Evolutionary conservation across 2,888 invertebrate species (phyloP).

Genomic region (Pollenia labialis): DNA sequence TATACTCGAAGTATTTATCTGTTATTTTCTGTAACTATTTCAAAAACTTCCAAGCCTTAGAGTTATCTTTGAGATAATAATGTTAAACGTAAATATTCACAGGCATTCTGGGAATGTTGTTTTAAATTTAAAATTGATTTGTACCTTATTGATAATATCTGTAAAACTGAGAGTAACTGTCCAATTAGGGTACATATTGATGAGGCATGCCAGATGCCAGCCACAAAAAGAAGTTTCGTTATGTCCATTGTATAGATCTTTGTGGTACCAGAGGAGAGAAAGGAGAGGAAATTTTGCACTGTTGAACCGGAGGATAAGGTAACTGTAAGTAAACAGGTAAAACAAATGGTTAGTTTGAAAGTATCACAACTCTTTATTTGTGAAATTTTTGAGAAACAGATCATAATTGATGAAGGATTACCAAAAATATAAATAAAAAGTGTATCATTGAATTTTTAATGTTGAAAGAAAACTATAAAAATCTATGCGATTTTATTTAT

Average conservation of each 20-base stretch:
- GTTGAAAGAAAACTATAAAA: no score
- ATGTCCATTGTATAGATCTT: conserved; percentile 41
- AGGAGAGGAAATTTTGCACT: conserved; percentile 81
- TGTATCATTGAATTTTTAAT: no score
- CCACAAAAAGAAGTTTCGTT: conserved; percentile 68
- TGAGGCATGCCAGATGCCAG: conserved; percentile 52
- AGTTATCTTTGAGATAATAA: conserved; percentile 75
- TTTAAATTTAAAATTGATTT: conserved; percentile 55
- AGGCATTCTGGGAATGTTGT: conserved; percentile 68
- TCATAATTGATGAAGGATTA: not conserved
- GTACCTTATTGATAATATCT: conserved; percentile 56
- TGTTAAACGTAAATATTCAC: conserved; percentile 54
- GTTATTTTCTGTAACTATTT: conserved; percentile 35
- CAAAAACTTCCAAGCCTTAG: conserved; percentile 57
- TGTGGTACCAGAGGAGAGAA: conserved; percentile 78
- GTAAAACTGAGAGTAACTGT: conserved; percentile 52
- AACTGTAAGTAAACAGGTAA: conserved; percentile 75
- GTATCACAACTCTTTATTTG: no score
- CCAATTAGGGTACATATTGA: conserved; percentile 61
- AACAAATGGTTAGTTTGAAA: not conserved
- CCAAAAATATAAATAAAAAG: not conserved
- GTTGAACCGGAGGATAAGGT: conserved; percentile 82
- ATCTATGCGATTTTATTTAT: no score
- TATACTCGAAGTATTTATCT: not conserved
- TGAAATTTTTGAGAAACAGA: conserved; percentile 36